A percentile compares a stretch with the other conserved stretches of the same genome.
Evolutionary conservation across 2,113 vertebrate genomes (phyloP).

Genomic region (Narcine bancroftii): DNA sequence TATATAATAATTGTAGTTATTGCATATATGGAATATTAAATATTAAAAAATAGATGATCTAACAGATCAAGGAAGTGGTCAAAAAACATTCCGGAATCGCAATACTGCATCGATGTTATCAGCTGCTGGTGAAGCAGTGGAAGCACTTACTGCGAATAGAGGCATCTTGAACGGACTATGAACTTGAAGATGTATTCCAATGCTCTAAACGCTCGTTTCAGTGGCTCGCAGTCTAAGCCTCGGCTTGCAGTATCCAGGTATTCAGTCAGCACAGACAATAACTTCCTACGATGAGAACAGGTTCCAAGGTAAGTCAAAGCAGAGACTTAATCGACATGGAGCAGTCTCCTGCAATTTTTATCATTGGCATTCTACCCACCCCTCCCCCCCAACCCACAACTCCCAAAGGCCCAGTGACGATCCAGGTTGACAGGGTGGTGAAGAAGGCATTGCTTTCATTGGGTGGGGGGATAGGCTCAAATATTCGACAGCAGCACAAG

Average conservation of each 20-base stretch:
- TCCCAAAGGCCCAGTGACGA: too few species aligned
- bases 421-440: too few species aligned
- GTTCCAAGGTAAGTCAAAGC: background rate
- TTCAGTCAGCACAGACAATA: slow-evolving; percentile 44
- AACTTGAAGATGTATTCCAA: slow-evolving; percentile 52
- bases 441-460: too few species aligned
- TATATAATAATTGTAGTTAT: too few species aligned
- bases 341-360: background rate
- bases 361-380: background rate
- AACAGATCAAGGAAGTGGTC: too few species aligned
- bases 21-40: too few species aligned
- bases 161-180: slow-evolving; percentile 48
- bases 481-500: too few species aligned
- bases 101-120: too few species aligned
- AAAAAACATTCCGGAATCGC: too few species aligned
- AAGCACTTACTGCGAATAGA: slow-evolving; percentile 46
- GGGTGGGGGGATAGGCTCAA: too few species aligned
- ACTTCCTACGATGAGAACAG: slow-evolving; percentile 43
- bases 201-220: slow-evolving; percentile 46
- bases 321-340: background rate
- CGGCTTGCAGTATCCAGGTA: slow-evolving; percentile 41
- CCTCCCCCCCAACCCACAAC: background rate
- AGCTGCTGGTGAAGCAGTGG: background rate
- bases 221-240: slow-evolving; percentile 41
- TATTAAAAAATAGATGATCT: too few species aligned